Base-by-base conservation (phyloP, 2,888 invertebrate species). In the Drosophila paracracens region DNA sequence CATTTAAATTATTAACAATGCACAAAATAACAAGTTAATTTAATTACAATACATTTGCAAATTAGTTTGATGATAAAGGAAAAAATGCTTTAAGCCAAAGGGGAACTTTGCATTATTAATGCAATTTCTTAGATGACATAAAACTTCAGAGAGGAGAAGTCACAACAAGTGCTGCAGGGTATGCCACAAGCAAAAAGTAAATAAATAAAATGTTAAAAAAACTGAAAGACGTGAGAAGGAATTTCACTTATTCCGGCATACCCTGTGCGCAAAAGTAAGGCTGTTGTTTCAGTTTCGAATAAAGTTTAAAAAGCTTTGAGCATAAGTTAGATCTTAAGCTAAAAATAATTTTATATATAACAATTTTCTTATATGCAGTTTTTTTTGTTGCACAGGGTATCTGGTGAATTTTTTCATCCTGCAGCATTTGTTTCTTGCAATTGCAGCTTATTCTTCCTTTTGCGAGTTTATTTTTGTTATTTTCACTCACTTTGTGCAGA, bases 401-500 rank as follows among this genome's bases (percentile, higher is more conserved):
- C 8, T 13, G 0, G 0, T 18, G 6, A 50, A 13, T 18, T n/a
- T 33, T 6, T 21, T 27, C 8, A 4, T 2, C 18, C 25, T 4
- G 1, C 16, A 38, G 11, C 18, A 40, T 27, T 36, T 36, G 4
- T 31, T 51, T 57, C 43, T 64, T 52, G 25, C 48, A 11, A 52
- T 35, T 63, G 56, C 38, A 38, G 54, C 46, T 29, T n/a, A 48
- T 53, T 27, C 33, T 40, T 59, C 46, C 58, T 33, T 46, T 50
- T 68, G 64, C 51, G 57, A 67, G 69, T 74, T 83, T 81, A 81
- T 85, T 76, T 81, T 74, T 79, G 79, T 73, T 76, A 80, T 84
- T 76, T 83, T 78, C 58, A 64, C 63, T 80, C 74, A 74, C 75
- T 77, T 77, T 77, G 73, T 87, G 82, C 88, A 89, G 84, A 82